phyloP scores from a whole-genome alignment of 2,888 invertebrate genomes.

The Orthosia gracilis region DNA sequence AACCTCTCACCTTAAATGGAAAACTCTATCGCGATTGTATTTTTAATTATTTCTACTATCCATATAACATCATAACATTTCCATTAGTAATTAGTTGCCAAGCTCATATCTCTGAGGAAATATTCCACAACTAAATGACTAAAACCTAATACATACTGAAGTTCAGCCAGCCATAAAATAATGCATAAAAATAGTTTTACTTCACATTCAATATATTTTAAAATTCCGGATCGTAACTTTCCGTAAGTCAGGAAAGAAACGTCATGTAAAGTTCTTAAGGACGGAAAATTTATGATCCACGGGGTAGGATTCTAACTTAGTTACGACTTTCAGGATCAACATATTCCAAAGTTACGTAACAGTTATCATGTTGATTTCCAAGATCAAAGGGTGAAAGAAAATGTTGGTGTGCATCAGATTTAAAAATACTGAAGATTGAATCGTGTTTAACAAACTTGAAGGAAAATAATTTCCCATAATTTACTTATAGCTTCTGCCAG shows the following conservation, averaged over 20 bases:
- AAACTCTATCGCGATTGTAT: too few relatives aligned
- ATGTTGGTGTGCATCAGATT: background rate
- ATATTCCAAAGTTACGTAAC: conserved; percentile 31
- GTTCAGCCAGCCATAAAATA: conserved; percentile 6
- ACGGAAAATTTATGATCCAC: conserved; percentile 47
- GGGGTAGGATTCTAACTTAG: conserved; percentile 40
- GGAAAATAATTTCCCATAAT: too few relatives aligned
- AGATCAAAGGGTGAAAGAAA: conserved; percentile 39
- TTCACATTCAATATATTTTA: conserved; percentile 20
- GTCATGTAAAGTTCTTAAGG: conserved; percentile 30
- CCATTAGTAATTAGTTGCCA: conserved; percentile 6
- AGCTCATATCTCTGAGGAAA: background rate
- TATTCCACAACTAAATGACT: conserved; percentile 11
- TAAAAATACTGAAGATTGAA: too few relatives aligned
- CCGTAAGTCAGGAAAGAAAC: conserved; percentile 31
- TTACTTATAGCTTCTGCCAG: too few relatives aligned
- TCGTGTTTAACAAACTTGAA: too few relatives aligned
- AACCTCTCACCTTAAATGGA: too few relatives aligned
- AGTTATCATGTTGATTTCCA: conserved; percentile 32
- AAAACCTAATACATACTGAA: conserved; percentile 3
- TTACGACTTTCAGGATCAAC: conserved; percentile 50
- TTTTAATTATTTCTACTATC: background rate
- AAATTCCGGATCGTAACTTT: conserved; percentile 2
- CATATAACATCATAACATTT: background rate
- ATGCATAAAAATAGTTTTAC: conserved; percentile 8